Conservation (phyloP, 2,113 vertebrate species). For the Cranoglanis bouderius region DNA sequence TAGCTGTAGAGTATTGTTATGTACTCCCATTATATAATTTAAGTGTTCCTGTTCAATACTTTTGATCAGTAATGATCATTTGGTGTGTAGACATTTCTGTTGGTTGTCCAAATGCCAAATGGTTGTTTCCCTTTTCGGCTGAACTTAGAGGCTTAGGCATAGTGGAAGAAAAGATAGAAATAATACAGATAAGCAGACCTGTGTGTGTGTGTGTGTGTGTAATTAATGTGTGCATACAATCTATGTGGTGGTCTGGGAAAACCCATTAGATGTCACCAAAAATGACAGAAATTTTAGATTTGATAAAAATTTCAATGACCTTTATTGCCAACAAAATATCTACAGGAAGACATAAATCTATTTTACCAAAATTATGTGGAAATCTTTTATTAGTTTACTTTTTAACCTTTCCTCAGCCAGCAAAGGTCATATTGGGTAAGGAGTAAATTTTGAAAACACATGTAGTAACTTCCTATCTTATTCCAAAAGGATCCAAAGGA, state of each 20-base stretch:
- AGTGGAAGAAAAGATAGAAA: background rate
- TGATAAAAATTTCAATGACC: background rate
- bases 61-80: background rate
- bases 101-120: background rate
- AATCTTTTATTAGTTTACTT: background rate
- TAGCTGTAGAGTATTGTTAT: background rate
- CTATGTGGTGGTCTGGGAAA: background rate
- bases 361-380: background rate
- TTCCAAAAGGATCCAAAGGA: too few relatives aligned
- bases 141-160: background rate
- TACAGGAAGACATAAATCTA: background rate
- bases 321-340: background rate
- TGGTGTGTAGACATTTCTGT: background rate
- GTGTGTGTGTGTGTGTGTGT: conserved; percentile 11
- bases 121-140: background rate
- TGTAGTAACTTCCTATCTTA: background rate
- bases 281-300: background rate
- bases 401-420: background rate
- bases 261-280: background rate
- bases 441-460: background rate
- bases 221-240: background rate
- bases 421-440: background rate
- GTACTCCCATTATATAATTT: background rate
- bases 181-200: background rate
- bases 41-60: background rate